phyloP scores from a whole-genome alignment of 2,113 vertebrate genomes.

The Crocuta crocuta region DNA sequence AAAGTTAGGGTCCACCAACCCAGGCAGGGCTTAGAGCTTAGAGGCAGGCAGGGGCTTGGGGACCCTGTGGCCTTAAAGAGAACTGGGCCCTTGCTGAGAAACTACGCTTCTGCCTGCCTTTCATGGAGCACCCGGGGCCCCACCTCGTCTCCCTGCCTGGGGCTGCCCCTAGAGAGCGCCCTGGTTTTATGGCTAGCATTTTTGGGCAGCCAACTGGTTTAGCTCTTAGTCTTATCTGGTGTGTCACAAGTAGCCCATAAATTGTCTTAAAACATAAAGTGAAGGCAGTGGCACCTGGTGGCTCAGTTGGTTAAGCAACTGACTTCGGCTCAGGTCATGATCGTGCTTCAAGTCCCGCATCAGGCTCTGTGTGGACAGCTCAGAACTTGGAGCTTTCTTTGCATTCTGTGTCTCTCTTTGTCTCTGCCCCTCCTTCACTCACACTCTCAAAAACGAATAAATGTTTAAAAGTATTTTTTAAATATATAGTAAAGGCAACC shows the following conservation, averaged over 20 bases:
- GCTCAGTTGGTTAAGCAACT: too few species aligned
- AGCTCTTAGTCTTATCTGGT: not conserved
- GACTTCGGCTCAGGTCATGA: too few species aligned
- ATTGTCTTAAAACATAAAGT: not conserved
- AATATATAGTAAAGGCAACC: not conserved
- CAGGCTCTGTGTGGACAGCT: too few species aligned
- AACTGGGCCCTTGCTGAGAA: not conserved
- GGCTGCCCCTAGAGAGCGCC: not conserved
- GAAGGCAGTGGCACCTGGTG: not conserved
- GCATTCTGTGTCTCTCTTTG: too few species aligned
- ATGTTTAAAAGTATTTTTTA: too few species aligned
- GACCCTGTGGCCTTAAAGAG: not conserved
- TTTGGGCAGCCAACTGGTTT: not conserved
- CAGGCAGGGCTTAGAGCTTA: not conserved
- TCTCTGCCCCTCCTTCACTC: too few species aligned
- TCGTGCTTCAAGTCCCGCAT: too few species aligned
- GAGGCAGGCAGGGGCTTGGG: not conserved
- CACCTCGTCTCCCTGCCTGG: not conserved
- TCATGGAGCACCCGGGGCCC: not conserved
- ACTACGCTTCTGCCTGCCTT: not conserved
- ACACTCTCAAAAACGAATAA: too few species aligned
- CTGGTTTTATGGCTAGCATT: not conserved
- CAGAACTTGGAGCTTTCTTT: too few species aligned
- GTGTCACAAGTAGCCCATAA: not conserved
- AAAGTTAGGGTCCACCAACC: too few species aligned